These are phyloP conservation scores for Sminthopsis crassicaudata DNA, from an alignment of 2,113 vertebrate species.

Conservation along the genomic window DNA sequence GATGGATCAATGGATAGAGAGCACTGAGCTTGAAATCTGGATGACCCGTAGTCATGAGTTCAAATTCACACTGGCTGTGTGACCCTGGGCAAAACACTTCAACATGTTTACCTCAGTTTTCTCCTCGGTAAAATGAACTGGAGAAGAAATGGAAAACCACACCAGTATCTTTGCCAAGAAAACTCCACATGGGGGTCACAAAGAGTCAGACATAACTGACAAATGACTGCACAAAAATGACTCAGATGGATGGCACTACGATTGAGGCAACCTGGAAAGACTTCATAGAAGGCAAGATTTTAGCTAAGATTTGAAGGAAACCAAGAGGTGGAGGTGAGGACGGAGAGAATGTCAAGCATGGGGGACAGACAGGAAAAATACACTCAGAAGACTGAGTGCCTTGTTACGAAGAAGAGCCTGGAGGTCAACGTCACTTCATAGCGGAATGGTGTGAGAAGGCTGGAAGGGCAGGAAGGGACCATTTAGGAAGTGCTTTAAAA, in stretches of 20 bases:
- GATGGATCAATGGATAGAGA: not conserved
- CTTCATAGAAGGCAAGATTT: not conserved
- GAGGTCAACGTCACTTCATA: not conserved
- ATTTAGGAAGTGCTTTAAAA: too few species aligned
- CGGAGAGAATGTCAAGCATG: not conserved
- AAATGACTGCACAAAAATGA: not conserved
- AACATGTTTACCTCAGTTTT: not conserved
- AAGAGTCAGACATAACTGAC: not conserved
- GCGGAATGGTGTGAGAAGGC: not conserved
- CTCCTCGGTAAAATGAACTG: not conserved
- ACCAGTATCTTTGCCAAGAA: not conserved
- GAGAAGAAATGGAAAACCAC: not conserved
- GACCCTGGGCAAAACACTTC: not conserved
- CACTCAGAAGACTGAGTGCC: not conserved
- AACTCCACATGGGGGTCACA: not conserved
- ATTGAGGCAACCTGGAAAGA: not conserved
- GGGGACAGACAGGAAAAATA: not conserved
- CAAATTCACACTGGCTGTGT: not conserved
- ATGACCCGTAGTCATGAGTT: not conserved
- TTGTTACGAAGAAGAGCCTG: not conserved
- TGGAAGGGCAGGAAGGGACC: not conserved
- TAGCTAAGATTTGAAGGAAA: not conserved
- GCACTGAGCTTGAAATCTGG: not conserved
- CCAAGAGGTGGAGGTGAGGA: not conserved
- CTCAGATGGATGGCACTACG: not conserved